Conservation (phyloP, 2,797 vertebrate species). For the Agapornis canus region DNA sequence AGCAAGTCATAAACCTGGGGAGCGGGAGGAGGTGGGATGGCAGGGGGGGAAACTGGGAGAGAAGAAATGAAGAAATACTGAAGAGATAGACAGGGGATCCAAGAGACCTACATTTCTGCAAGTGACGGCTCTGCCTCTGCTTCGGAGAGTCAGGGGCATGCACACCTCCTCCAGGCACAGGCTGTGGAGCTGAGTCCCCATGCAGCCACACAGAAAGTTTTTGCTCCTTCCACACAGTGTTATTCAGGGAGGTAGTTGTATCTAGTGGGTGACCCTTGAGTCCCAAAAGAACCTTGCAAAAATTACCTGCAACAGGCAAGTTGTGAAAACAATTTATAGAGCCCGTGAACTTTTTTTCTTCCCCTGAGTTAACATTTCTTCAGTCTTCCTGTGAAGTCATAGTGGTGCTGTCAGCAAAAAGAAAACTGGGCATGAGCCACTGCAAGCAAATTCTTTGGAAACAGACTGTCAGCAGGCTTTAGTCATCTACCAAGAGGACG, state of each 20-base stretch:
- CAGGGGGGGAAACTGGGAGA: background rate
- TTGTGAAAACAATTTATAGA: background rate
- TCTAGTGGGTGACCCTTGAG: rapidly evolving
- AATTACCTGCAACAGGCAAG: background rate
- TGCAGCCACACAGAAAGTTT: background rate
- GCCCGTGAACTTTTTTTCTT: background rate
- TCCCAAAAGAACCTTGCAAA: background rate
- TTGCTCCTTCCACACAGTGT: background rate
- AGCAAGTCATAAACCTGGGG: background rate
- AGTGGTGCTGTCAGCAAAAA: background rate
- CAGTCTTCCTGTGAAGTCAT: background rate
- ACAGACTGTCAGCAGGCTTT: background rate
- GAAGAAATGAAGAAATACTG: background rate
- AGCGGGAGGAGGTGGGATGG: background rate
- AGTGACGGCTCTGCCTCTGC: background rate
- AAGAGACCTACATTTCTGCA: background rate
- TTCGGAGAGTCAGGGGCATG: rapidly evolving
- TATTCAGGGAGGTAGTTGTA: background rate
- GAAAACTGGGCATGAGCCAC: background rate
- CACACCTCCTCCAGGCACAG: background rate
- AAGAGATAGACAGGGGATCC: background rate
- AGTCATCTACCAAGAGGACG: background rate
- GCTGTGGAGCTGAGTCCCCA: background rate
- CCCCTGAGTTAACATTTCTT: background rate
- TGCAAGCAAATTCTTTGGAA: background rate